Percentiles rank a stretch among this genome's conserved stretches.
Evolutionary conservation across 2,113 vertebrate genomes (phyloP).

Genomic region (Sigmodon hispidus): DNA sequence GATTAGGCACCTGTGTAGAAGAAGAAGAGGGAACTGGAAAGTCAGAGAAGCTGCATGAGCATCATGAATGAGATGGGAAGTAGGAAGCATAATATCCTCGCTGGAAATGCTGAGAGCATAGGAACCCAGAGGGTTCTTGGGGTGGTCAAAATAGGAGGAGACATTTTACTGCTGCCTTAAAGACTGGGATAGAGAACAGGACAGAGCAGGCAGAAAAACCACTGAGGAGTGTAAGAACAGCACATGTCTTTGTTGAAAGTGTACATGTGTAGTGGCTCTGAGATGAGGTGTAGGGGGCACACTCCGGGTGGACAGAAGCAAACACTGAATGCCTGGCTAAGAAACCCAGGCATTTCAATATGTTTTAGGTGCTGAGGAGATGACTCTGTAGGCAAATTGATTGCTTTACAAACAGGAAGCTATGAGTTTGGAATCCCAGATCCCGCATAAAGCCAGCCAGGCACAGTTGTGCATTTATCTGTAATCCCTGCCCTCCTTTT

Average conservation of each 20-base stretch:
- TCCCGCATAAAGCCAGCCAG: neutral
- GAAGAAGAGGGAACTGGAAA: fast-evolving
- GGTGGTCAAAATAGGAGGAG: neutral
- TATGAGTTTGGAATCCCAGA: neutral
- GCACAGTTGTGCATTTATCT: neutral
- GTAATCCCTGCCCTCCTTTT: neutral
- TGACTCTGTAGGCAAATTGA: neutral
- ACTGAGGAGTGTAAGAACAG: neutral
- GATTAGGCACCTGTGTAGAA: fast-evolving
- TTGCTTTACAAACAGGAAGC: neutral
- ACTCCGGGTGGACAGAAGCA: too few relatives aligned
- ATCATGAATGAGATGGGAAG: neutral
- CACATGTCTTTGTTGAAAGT: neutral
- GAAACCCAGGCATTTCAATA: neutral
- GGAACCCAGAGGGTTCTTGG: neutral
- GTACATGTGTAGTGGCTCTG: neutral
- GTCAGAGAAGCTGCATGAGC: neutral
- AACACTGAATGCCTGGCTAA: neutral
- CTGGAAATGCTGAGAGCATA: neutral
- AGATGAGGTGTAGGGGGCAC: neutral
- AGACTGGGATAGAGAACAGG: neutral
- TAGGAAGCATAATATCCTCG: too few relatives aligned
- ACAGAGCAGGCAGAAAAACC: neutral
- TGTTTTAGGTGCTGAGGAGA: neutral
- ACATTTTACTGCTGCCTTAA: neutral